Percentiles rank a stretch among this genome's conserved stretches.
Evolutionary conservation across 2,888 invertebrate genomes (phyloP).

Genomic region (Acanthococcus lagerstroemiae): DNA sequence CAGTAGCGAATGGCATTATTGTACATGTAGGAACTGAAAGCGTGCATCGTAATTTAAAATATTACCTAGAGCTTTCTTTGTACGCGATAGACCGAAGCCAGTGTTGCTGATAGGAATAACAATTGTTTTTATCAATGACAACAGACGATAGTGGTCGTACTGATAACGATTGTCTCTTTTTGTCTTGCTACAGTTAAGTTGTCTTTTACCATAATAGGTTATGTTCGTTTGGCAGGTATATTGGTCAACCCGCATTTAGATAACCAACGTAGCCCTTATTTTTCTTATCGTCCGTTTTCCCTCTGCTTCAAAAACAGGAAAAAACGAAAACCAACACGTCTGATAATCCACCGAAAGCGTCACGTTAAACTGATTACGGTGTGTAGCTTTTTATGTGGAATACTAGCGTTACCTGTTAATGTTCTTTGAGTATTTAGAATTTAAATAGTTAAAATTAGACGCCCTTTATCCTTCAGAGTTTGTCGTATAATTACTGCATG

Average conservation of each 20-base stretch:
- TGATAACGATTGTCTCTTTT: constrained; percentile 3
- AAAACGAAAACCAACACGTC: neutral
- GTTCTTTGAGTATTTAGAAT: too few relatives aligned
- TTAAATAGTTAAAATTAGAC: too few relatives aligned
- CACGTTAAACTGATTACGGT: too few relatives aligned
- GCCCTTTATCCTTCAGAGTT: too few relatives aligned
- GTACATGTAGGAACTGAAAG: too few relatives aligned
- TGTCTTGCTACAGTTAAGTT: neutral
- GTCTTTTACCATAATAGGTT: constrained; percentile 14
- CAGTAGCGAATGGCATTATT: too few relatives aligned
- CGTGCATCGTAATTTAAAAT: neutral
- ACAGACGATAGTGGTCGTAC: constrained; percentile 4
- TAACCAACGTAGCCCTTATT: constrained; percentile 17
- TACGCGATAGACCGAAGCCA: neutral
- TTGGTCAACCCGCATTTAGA: constrained; percentile 19
- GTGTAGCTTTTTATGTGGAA: too few relatives aligned
- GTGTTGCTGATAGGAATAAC: neutral
- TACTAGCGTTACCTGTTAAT: too few relatives aligned
- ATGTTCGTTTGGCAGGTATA: neutral
- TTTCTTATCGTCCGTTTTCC: constrained; percentile 15
- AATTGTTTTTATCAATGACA: constrained; percentile 1
- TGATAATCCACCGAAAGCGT: too few relatives aligned
- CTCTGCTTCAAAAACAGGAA: constrained; percentile 11
- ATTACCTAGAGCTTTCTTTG: neutral
- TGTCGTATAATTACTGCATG: too few relatives aligned